Base-by-base conservation (phyloP, 2,888 invertebrate species). In the Tachina fera region DNA sequence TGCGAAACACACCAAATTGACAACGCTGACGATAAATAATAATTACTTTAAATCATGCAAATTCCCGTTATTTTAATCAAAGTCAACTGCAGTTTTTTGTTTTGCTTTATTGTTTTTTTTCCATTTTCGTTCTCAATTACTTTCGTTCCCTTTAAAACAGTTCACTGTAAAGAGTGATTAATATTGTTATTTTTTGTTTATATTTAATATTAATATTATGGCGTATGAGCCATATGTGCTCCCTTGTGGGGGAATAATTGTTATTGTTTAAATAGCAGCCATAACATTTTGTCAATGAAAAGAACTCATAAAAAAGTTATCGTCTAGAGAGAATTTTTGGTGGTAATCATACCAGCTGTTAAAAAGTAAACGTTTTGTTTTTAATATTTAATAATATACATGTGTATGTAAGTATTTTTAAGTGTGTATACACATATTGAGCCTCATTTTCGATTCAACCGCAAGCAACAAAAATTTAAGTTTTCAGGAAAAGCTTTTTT, bases 111-210 rank as follows among this genome's bases (percentile, higher is more conserved):
- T 70, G 0, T 16, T 9, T 10, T 16, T 22, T 31, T 10, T 31
- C 39, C 3, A 3, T 31, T 22, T 14, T n/a, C 22, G 13, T 61
- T 45, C 39, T 68, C 9, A 41, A 56, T 9, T 56, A 53, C 6
- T 65, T 8, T 49, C n/a, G 3, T 77, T 58, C 9, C 51, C 5
- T n/a, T 71, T n/a, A 16, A 16, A 43, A 45, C 43, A 31, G 19
- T 74, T 60, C 51, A 60, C 31, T 58, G 16, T 13, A 43, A 45
- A 74, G 80, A 74, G 68, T 74, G 80, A 80, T 67, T 80, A 67
- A 67, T 80, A 72, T 74, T 39, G 65, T 49, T 39, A 13, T 22
- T 49, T n/a, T 49, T 74, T 39, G 65, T 43, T 19, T 13, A 22
- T 49, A 41, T 74, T 49, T 16, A 49, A 67, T 80, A 80, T 67